A percentile compares a stretch with the other conserved stretches of the same genome.
Conservation (phyloP, 2,113 vertebrate species). For the human region DNA sequence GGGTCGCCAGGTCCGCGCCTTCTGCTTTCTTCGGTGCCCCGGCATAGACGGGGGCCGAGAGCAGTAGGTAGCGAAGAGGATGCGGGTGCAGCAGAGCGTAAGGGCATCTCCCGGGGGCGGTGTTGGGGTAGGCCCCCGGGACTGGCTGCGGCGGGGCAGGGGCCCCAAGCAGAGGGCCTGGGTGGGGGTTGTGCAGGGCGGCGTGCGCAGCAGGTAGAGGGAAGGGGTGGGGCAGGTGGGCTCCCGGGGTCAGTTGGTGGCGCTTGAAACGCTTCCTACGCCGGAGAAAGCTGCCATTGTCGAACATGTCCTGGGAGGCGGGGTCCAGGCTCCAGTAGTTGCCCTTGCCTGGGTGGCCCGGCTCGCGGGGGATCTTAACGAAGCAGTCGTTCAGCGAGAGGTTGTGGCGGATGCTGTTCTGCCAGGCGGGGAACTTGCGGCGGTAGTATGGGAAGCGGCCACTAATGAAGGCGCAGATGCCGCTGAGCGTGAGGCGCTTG, state of each 20-base stretch:
- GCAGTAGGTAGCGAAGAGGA: constrained; percentile 49
- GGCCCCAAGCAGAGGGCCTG: constrained; percentile 1
- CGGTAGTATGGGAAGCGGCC: constrained; percentile 93
- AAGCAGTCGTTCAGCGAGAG: constrained; percentile 98
- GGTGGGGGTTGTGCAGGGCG: constrained; percentile 34
- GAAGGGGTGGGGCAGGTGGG: neutral
- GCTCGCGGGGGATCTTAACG: constrained; percentile 96
- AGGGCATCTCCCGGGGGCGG: neutral
- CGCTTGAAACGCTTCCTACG: constrained; percentile 94
- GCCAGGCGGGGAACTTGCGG: constrained; percentile 94
- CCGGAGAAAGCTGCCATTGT: constrained; percentile 93
- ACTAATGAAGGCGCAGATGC: constrained; percentile 95
- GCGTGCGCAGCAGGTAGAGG: neutral
- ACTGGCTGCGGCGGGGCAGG: constrained; percentile 30
- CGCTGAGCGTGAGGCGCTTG: constrained; percentile 92
- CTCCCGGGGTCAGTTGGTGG: constrained; percentile 71
- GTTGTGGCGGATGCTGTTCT: constrained; percentile 97
- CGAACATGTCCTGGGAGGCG: constrained; percentile 94
- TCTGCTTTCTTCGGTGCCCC: neutral
- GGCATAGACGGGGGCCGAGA: constrained; percentile 19
- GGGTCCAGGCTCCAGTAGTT: constrained; percentile 96
- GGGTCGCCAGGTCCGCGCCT: neutral
- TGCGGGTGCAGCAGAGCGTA: constrained; percentile 37
- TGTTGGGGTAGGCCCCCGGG: neutral
- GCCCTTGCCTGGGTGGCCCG: constrained; percentile 96